Evolutionary conservation across 92 coral and sea anemone genomes (phyloP).

Genomic region (Porites divaricata): DNA sequence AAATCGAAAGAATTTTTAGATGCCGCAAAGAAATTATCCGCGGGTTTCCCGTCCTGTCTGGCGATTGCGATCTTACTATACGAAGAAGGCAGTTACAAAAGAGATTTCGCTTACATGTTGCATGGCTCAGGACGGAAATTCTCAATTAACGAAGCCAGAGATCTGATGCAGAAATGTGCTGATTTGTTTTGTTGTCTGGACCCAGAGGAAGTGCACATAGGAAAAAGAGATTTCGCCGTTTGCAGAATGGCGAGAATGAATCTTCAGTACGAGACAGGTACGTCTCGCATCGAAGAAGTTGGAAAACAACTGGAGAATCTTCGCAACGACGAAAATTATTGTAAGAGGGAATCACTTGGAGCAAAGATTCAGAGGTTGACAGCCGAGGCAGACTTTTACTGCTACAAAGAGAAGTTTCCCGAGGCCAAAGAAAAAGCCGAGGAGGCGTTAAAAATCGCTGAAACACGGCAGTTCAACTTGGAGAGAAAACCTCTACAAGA

Average conservation of each 20-base stretch:
- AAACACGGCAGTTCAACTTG: constrained; percentile 1
- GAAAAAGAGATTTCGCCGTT: not conserved
- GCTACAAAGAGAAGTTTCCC: not conserved
- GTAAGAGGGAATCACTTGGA: not conserved
- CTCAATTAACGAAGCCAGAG: not conserved
- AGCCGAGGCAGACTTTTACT: constrained; percentile 2
- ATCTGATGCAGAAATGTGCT: not conserved
- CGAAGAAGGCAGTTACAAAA: not conserved
- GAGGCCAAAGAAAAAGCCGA: constrained; percentile 2
- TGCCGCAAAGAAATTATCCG: not conserved
- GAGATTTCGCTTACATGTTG: not conserved
- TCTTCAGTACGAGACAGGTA: not conserved
- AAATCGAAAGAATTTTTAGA: not conserved
- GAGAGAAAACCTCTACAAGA: not conserved
- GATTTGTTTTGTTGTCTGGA: not conserved
- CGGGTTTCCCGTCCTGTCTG: constrained; percentile 2
- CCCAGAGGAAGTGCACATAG: not conserved
- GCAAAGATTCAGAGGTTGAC: constrained; percentile 7
- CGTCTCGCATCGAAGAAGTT: not conserved
- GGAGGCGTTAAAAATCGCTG: not conserved
- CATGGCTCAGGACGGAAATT: not conserved
- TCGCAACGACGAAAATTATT: not conserved
- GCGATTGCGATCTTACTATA: not conserved
- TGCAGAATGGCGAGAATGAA: not conserved
- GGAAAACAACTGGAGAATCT: not conserved